A percentile compares a stretch with the other conserved stretches of the same genome.
These are phyloP conservation scores for Rhinichthys klamathensis DNA, from an alignment of 2,113 vertebrate genomes.

Conservation along the genomic window DNA sequence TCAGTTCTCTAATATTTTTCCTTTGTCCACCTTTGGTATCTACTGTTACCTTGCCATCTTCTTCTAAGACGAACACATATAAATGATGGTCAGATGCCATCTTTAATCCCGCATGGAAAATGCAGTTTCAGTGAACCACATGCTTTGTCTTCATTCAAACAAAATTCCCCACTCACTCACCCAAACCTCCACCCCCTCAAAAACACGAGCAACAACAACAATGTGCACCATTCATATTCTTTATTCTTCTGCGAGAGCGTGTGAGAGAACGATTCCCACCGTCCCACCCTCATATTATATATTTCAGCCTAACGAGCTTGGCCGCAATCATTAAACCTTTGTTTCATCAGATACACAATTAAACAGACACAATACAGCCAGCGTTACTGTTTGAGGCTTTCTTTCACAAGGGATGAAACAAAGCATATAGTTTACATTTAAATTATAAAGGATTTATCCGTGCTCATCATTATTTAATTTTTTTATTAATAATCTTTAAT, in stretches of 20 bases:
- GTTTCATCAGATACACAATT: not conserved
- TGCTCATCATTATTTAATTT: no score
- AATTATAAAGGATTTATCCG: not conserved
- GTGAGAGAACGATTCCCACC: not conserved
- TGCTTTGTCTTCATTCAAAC: conserved; percentile 34
- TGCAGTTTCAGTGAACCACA: conserved; percentile 22
- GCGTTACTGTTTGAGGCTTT: not conserved
- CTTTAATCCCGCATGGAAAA: conserved; percentile 9
- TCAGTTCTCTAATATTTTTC: not conserved
- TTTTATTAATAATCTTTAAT: no score
- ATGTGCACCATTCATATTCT: conserved; percentile 5
- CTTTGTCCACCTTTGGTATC: not conserved
- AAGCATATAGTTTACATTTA: not conserved
- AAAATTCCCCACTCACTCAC: not conserved
- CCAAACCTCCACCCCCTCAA: conserved; percentile 8
- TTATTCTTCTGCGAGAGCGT: not conserved
- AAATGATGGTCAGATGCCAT: conserved; percentile 12
- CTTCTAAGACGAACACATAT: not conserved
- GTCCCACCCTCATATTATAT: conserved; percentile 6
- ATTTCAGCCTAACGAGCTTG: not conserved
- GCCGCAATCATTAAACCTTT: not conserved
- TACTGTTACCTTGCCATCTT: not conserved
- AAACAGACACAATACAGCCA: conserved; percentile 2
- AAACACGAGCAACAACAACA: conserved; percentile 14
- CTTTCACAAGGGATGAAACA: conserved; percentile 19